Conservation (phyloP, 2,797 vertebrate species). For the Mycteria americana region DNA sequence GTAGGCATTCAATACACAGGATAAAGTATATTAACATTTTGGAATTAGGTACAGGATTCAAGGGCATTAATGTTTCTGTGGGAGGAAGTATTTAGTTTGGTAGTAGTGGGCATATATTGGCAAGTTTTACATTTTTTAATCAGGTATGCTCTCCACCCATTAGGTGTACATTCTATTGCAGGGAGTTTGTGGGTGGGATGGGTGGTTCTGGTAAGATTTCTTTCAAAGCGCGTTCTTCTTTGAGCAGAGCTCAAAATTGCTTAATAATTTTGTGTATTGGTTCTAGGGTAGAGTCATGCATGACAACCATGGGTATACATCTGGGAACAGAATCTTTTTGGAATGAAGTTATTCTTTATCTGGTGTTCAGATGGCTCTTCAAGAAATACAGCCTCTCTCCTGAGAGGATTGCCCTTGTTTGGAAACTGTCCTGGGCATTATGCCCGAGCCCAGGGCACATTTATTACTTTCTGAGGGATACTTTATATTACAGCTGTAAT, state of each 20-base stretch:
- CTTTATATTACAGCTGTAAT: neutral
- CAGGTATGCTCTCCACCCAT: neutral
- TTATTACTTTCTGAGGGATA: neutral
- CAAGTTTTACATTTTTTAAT: neutral
- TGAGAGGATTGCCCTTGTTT: neutral
- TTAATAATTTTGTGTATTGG: neutral
- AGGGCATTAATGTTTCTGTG: neutral
- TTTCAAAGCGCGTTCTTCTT: neutral
- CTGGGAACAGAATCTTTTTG: neutral
- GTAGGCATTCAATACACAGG: neutral
- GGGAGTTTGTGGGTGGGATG: neutral
- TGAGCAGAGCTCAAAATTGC: neutral
- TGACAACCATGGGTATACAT: neutral
- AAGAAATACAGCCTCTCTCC: neutral
- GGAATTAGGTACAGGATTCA: neutral
- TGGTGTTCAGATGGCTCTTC: neutral
- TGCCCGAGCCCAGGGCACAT: too few species aligned
- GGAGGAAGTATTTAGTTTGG: neutral
- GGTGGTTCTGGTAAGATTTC: neutral
- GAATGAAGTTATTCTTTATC: neutral
- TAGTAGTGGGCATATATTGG: neutral
- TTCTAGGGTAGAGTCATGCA: neutral
- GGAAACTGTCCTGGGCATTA: neutral
- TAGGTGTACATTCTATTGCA: neutral
- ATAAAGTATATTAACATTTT: neutral